Conservation (phyloP, 2,113 vertebrate genomes). For the Clinocottus analis region DNA sequence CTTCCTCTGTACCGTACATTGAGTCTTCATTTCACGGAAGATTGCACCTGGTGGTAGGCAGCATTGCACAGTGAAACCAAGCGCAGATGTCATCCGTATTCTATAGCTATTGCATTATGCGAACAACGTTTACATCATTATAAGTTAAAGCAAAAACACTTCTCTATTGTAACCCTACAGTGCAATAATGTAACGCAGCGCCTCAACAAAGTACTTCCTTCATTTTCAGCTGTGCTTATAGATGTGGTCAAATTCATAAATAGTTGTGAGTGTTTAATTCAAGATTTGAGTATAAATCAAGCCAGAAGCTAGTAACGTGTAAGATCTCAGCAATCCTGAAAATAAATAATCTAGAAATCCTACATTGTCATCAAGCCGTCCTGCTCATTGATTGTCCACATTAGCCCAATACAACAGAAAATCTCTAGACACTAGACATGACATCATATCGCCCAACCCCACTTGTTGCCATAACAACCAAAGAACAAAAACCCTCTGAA, state of each 20-base stretch:
- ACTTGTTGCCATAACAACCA: constrained; percentile 42
- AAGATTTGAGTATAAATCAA: background rate
- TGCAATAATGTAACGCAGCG: background rate
- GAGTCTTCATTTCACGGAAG: no score
- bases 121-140: background rate
- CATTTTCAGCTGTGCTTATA: background rate
- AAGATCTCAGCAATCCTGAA: background rate
- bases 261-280: background rate
- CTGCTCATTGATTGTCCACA: background rate
- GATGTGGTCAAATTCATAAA: background rate
- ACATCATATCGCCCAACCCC: background rate
- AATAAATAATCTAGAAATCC: background rate
- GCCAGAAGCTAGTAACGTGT: background rate
- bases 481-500: background rate
- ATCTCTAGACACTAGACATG: background rate
- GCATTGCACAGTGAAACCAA: no score
- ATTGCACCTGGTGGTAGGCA: no score
- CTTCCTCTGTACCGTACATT: no score
- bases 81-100: background rate
- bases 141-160: background rate
- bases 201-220: background rate
- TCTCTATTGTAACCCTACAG: background rate
- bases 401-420: background rate
- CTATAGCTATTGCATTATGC: background rate
- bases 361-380: background rate